Percentiles rank a stretch among this genome's conserved stretches.
Conservation (phyloP, 2,888 invertebrate genomes). For the Phoronis australis region DNA sequence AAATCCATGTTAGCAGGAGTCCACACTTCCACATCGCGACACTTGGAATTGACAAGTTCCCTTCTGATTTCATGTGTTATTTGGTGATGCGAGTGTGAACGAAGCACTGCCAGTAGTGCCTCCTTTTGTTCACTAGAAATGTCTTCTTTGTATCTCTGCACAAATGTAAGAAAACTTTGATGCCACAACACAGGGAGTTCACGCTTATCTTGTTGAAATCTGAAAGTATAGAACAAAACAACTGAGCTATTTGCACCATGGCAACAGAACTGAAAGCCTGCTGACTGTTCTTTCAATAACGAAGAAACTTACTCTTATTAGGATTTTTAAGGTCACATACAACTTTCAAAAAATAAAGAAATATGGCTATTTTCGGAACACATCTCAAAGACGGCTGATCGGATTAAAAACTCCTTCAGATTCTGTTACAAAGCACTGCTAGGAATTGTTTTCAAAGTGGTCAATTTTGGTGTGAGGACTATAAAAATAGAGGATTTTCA, state of each 20-base stretch:
- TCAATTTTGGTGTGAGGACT: too few species aligned
- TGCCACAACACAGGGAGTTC: constrained; percentile 95
- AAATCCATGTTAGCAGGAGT: not conserved
- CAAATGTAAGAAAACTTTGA: constrained; percentile 87
- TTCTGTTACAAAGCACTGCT: too few species aligned
- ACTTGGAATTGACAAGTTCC: constrained; percentile 77
- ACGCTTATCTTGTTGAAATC: constrained; percentile 77
- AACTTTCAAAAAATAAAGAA: too few species aligned
- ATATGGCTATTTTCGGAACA: too few species aligned
- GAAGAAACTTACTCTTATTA: not conserved
- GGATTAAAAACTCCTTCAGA: too few species aligned
- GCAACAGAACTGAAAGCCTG: not conserved
- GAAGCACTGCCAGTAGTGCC: constrained; percentile 72
- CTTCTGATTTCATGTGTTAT: constrained; percentile 80
- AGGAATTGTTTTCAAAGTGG: too few species aligned
- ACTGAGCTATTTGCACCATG: too few species aligned
- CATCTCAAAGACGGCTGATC: too few species aligned
- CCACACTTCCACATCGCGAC: constrained; percentile 60
- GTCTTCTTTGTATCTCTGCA: constrained; percentile 91
- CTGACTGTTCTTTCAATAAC: not conserved
- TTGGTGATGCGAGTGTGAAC: constrained; percentile 61
- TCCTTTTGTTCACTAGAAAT: constrained; percentile 89
- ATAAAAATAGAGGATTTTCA: too few species aligned
- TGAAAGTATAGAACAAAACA: too few species aligned
- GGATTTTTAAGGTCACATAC: too few species aligned